phyloP scores from a whole-genome alignment of 2,113 vertebrate species.

The Odocoileus virginianus region DNA sequence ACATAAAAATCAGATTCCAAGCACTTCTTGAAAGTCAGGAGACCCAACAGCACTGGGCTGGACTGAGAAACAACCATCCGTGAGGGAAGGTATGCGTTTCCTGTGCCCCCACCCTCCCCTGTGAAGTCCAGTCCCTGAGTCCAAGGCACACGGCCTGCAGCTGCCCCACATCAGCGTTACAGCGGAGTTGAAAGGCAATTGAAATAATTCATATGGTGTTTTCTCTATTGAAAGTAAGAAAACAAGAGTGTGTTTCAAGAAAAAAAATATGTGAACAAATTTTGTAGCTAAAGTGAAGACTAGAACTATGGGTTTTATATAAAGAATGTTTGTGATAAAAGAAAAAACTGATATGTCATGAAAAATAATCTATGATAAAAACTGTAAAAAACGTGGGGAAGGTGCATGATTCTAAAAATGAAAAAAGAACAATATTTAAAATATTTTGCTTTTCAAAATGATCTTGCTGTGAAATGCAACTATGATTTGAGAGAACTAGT shows the following conservation, averaged over 20 bases:
- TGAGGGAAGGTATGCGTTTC: background rate
- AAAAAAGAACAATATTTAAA: background rate
- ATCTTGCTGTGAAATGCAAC: background rate
- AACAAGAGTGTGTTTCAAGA: background rate
- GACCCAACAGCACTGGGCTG: background rate
- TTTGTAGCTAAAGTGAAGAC: background rate
- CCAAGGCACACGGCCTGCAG: background rate
- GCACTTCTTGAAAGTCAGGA: background rate
- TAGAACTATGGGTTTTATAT: background rate
- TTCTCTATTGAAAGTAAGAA: background rate
- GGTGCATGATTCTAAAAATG: background rate
- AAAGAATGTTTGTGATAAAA: background rate
- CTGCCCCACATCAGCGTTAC: background rate
- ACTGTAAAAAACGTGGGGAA: background rate
- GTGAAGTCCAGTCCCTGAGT: background rate
- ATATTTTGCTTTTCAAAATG: background rate
- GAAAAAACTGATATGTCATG: background rate
- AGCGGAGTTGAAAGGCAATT: background rate
- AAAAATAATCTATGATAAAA: background rate
- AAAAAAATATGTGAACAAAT: background rate
- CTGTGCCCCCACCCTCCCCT: rapidly evolving
- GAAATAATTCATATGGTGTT: background rate
- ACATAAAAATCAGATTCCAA: background rate
- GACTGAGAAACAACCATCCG: background rate
- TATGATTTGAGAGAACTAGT: background rate